Conservation (phyloP, 2,888 invertebrate species). For the Oscheius myriophilus region DNA sequence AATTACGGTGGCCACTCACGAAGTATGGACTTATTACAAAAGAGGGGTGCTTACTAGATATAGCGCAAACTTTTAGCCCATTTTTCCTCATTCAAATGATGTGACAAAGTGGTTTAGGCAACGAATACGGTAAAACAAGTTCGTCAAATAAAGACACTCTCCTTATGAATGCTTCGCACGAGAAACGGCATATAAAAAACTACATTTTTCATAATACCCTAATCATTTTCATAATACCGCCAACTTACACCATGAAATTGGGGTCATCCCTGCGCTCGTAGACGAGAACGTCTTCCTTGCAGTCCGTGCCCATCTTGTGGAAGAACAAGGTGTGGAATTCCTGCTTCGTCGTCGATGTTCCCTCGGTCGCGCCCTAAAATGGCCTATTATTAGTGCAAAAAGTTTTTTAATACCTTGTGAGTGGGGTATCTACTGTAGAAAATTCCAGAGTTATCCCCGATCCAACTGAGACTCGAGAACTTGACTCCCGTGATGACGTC, state of each 20-base stretch:
- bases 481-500: slow-evolving; percentile 91
- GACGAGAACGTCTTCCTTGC: slow-evolving; percentile 85
- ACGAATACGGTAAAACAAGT: too few species aligned
- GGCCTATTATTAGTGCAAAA: slow-evolving; percentile 1
- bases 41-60: too few species aligned
- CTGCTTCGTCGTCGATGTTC: slow-evolving; percentile 87
- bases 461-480: slow-evolving; percentile 90
- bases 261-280: slow-evolving; percentile 76
- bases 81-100: too few species aligned
- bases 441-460: slow-evolving; percentile 90
- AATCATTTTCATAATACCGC: background rate
- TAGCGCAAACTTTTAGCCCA: too few species aligned
- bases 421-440: slow-evolving; percentile 78
- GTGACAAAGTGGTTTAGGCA: too few species aligned
- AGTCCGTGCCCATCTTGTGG: slow-evolving; percentile 86
- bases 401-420: slow-evolving; percentile 35
- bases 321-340: slow-evolving; percentile 92
- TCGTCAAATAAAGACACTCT: too few species aligned
- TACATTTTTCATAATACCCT: too few species aligned
- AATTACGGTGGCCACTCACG: too few species aligned
- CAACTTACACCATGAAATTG: slow-evolving; percentile 42
- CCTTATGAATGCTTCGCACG: too few species aligned
- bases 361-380: slow-evolving; percentile 78
- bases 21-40: too few species aligned
- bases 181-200: too few species aligned